Evolutionary conservation across 64 coral and sea anemone species (phyloP).

Genomic region (Montipora efflorescens): DNA sequence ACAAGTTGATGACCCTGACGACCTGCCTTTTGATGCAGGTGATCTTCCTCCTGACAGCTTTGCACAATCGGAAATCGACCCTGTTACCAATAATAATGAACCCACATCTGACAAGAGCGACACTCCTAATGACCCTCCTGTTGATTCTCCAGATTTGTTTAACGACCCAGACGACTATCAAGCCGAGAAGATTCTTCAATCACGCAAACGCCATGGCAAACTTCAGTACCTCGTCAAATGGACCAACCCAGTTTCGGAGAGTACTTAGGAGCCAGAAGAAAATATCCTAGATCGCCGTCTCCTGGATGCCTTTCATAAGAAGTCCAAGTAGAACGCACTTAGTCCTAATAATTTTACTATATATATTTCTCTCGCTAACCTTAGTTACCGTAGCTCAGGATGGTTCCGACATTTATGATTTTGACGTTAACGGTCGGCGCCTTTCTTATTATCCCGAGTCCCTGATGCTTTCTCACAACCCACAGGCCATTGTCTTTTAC

Average conservation of each 20-base stretch:
- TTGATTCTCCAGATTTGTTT: neutral
- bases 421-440: no score
- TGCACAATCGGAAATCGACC: neutral
- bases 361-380: no score
- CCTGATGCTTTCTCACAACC: no score
- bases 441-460: no score
- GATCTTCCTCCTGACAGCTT: slow-evolving; percentile 16
- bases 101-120: no score
- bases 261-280: slow-evolving; percentile 52
- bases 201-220: neutral
- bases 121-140: neutral
- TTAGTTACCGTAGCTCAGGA: no score
- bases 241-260: neutral
- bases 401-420: no score
- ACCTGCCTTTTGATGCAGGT: neutral
- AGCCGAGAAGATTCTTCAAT: slow-evolving; percentile 31
- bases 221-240: slow-evolving; percentile 34
- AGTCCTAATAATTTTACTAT: no score
- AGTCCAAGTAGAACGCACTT: neutral
- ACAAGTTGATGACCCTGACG: neutral
- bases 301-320: neutral
- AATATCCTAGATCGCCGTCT: neutral
- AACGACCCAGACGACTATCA: neutral
- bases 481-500: no score
- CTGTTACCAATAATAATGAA: neutral